Base-by-base conservation (phyloP, 1,140 invertebrate genomes). In the Lysiphlebus fabarum region DNA sequence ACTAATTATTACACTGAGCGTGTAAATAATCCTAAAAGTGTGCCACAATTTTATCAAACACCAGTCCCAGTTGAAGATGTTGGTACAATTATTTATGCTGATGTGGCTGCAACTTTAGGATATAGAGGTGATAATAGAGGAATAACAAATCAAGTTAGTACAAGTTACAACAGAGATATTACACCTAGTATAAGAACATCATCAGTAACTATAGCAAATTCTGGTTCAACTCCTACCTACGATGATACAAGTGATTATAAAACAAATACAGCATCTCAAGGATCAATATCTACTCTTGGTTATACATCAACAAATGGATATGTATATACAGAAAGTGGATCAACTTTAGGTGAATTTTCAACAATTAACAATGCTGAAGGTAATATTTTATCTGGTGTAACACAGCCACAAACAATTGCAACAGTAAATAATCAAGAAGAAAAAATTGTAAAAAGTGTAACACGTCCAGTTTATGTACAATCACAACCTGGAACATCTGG, bases 401-500 rank as follows among this genome's bases (percentile, higher is more conserved):
- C 53, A 8, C 68, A 59, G 1, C 54, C 65, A 6, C 67, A 66
- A 40, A 42, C 55, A 0, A 34, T 67, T 6, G 36, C 48, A 1
- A 43, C 53, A 40, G 58, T 64, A 36, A 37, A 37, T 5, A 8
- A 43, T 8, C 40, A 67, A 1, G 63, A 70, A 53, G 66, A 62
- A 4, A 34, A 10, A 8, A 38, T 68, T 17, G 7, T 44, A 40
- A 58, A 59, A 6, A 64, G 64, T 43, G n/a, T 33, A 7, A 33
- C 7, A 10, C 53, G 53, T 26, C 68, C 70, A 38, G 69, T 64
- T 8, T 72, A 67, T 8, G 34, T 64, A 0, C 49, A 64, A 40
- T 62, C 62, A 42, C 49, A 62, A 17, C 40, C 66, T 8, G 66
- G 65, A 14, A 56, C 67, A 8, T 62, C 67, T 9, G 69, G 71